Evolutionary conservation across 2,888 invertebrate genomes (phyloP).

Genomic region (Volucella zonaria): DNA sequence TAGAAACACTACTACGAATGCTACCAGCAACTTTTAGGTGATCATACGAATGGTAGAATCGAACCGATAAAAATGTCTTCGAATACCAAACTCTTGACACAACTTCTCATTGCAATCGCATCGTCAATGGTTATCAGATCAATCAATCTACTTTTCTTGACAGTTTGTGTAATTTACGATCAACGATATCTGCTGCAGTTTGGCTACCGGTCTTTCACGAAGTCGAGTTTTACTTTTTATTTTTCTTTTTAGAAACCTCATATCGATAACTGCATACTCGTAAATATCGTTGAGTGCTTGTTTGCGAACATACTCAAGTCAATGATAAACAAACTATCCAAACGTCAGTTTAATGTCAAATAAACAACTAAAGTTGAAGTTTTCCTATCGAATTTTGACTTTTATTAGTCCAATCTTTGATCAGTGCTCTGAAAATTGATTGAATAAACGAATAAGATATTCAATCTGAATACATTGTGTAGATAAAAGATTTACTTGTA

Average conservation of each 20-base stretch:
- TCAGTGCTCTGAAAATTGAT: slow-evolving; percentile 34
- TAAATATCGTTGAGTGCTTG: slow-evolving; percentile 10
- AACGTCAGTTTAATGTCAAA: slow-evolving; percentile 68
- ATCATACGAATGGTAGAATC: background rate
- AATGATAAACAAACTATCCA: slow-evolving; percentile 44
- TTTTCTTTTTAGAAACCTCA: background rate
- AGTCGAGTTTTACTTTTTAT: background rate
- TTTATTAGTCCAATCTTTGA: slow-evolving; percentile 43
- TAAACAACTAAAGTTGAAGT: slow-evolving; percentile 54
- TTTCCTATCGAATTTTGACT: slow-evolving; percentile 58
- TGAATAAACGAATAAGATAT: slow-evolving; percentile 40
- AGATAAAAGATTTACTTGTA: slow-evolving; percentile 23
- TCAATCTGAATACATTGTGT: slow-evolving; percentile 12
- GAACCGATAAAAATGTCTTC: slow-evolving; percentile 15
- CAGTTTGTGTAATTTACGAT: slow-evolving; percentile 67
- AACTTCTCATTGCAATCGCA: slow-evolving; percentile 20
- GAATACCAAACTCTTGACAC: slow-evolving; percentile 43
- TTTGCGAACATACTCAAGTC: slow-evolving; percentile 39
- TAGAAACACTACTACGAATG: no score
- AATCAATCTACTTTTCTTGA: slow-evolving; percentile 61
- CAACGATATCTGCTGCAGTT: slow-evolving; percentile 45
- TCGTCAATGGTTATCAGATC: slow-evolving; percentile 45
- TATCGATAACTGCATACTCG: background rate
- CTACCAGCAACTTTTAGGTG: background rate
- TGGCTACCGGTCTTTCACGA: slow-evolving; percentile 67